Evolutionary conservation across 2,888 invertebrate genomes (phyloP), one percentile per base, ranked within the genome.

Genomic region (Ectropis crepuscularia): DNA sequence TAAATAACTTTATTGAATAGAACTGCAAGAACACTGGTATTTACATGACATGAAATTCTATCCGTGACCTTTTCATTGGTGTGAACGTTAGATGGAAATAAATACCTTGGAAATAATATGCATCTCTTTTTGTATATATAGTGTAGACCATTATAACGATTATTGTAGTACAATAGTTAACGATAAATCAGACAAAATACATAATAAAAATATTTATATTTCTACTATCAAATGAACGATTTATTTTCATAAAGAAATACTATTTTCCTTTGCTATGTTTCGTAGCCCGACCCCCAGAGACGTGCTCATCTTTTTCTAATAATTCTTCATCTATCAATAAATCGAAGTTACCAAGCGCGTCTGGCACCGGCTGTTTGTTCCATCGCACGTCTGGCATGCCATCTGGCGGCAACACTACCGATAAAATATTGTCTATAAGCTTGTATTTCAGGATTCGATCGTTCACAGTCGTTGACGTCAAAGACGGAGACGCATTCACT

Each of bases 401-500:
- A 77, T 96, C 96, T 0, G 97, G 96, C 0, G 98, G 98, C 37
- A 98, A 89, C 0, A 99, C 97, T 45, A 99, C 95, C 6, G 97
- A 97, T 74, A 99, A 93, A 73, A 98, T 97, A 84, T 98, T 98
- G 82, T 98, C 98, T 71, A 99, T 96, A 51, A 99, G 92, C 89
- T 98, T 98, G 80, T 98, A 97, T 83, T 99, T 99, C 76, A 99
- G 93, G 79, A 98, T 98, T 73, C 98, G 94, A 87, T 99, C 99
- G 79, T 98, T 98, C 0, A 97, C 97, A 0, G 99, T 99, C 0
- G 99, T 99, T 0, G 98, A 97, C 0, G 98, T 97, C 67, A 99
- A 87, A 0, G 99, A 98, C 0, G 99, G 99, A 0, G 98, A 99
- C 0, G 99, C 98, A 82, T 99, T 99, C n/a, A 98, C 97, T 93